These are phyloP conservation scores for Stenichneumon culpator DNA, from an alignment of 2,888 invertebrate genomes.

Conservation along the genomic window DNA sequence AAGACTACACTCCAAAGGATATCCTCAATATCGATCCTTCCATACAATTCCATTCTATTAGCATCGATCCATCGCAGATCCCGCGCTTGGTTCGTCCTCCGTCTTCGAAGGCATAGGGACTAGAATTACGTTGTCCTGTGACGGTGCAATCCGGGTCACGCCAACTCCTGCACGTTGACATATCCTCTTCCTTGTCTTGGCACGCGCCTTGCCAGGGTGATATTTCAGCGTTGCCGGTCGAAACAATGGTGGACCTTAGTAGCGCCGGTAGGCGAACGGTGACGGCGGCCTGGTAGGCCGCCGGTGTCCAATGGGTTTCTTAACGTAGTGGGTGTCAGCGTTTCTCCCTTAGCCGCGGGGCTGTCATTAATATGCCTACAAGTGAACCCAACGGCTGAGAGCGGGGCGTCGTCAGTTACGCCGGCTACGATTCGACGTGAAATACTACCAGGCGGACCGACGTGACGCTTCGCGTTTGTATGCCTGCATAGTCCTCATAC, in stretches of 20 bases:
- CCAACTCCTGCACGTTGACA: slow-evolving; percentile 64
- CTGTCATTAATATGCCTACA: slow-evolving; percentile 78
- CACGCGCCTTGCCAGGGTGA: slow-evolving; percentile 34
- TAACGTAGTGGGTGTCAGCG: slow-evolving; percentile 76
- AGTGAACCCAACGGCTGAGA: slow-evolving; percentile 47
- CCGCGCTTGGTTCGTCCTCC: too few relatives aligned
- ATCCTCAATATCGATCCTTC: slow-evolving; percentile 5
- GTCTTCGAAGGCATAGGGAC: neutral
- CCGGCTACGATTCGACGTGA: slow-evolving; percentile 74
- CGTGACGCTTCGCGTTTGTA: slow-evolving; percentile 74
- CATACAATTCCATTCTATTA: slow-evolving; percentile 9
- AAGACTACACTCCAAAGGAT: neutral
- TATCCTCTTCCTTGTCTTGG: slow-evolving; percentile 47
- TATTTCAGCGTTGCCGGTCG: slow-evolving; percentile 64
- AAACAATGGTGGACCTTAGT: slow-evolving; percentile 73
- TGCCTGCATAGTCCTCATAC: slow-evolving; percentile 55
- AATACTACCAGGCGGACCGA: slow-evolving; percentile 80
- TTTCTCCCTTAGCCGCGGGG: slow-evolving; percentile 72
- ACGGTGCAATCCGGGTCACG: slow-evolving; percentile 55
- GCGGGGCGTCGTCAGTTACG: slow-evolving; percentile 65
- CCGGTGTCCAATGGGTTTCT: slow-evolving; percentile 78
- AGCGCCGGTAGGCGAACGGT: slow-evolving; percentile 55
- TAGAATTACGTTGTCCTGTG: slow-evolving; percentile 13
- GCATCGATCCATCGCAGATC: neutral
- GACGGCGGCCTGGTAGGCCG: slow-evolving; percentile 51